These are phyloP conservation scores for Aphelinus atriplicis DNA, from an alignment of 1,140 invertebrate species.

Conservation along the genomic window DNA sequence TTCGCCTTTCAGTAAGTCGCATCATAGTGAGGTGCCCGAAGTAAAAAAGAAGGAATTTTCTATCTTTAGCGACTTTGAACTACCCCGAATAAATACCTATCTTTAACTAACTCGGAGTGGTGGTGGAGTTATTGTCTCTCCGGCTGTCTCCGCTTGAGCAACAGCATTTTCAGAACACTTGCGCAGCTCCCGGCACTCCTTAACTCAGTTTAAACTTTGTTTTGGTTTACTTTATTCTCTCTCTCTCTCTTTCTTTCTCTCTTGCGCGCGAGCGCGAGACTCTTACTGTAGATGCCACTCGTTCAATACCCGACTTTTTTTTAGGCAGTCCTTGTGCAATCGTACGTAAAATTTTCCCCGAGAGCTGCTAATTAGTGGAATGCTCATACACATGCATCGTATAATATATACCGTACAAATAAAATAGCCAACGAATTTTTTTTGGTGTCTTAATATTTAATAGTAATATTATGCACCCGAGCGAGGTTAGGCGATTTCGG, in stretches of 20 bases:
- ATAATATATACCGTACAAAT: too few relatives aligned
- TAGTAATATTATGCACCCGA: too few relatives aligned
- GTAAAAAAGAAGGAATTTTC: constrained; percentile 4
- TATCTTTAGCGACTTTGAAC: constrained; percentile 36
- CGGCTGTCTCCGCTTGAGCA: constrained; percentile 1
- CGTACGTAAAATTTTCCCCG: too few relatives aligned
- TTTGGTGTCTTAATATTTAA: too few relatives aligned
- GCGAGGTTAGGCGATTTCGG: too few relatives aligned
- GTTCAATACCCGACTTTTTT: too few relatives aligned
- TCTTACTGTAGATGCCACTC: not conserved
- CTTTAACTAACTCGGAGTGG: constrained; percentile 36
- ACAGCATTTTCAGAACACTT: constrained; percentile 36
- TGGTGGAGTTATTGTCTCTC: constrained; percentile 36
- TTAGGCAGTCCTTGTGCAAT: too few relatives aligned
- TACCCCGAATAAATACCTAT: constrained; percentile 30
- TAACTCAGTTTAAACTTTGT: constrained; percentile 40
- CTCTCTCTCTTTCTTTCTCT: not conserved
- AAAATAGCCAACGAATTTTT: too few relatives aligned
- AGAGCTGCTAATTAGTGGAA: too few relatives aligned
- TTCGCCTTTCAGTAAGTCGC: too few relatives aligned
- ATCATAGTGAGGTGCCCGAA: too few relatives aligned
- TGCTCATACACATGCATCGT: too few relatives aligned
- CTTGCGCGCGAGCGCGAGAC: not conserved
- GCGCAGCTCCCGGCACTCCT: constrained; percentile 29
- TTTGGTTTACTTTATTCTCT: constrained; percentile 37